A percentile compares a stretch with the other conserved stretches of the same genome.
These are phyloP conservation scores for Macrobrachium rosenbergii DNA, from an alignment of 1,140 invertebrate genomes.

Conservation along the genomic window DNA sequence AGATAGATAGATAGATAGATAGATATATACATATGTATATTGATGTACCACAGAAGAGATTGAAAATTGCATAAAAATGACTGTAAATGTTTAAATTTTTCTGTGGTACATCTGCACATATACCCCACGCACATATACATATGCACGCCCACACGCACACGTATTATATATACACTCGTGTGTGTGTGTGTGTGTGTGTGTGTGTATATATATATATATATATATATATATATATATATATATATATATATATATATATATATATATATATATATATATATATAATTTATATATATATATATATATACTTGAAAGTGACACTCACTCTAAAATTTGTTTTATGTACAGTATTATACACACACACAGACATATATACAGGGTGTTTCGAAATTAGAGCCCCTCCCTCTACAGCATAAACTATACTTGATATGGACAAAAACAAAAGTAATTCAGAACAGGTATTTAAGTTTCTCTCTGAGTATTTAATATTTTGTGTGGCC, in stretches of 20 bases:
- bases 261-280: conserved; percentile 7
- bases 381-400: too few relatives aligned
- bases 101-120: neutral
- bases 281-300: conserved; percentile 2
- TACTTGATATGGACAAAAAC: too few relatives aligned
- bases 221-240: conserved; percentile 13
- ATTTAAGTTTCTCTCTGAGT: too few relatives aligned
- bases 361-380: too few relatives aligned
- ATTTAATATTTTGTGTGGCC: too few relatives aligned
- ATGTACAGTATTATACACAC: too few relatives aligned
- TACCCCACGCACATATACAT: neutral
- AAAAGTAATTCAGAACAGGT: too few relatives aligned
- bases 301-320: neutral
- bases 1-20: too few relatives aligned
- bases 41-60: too few relatives aligned
- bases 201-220: conserved; percentile 9
- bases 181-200: neutral
- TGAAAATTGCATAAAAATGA: too few relatives aligned
- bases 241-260: conserved; percentile 7
- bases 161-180: neutral
- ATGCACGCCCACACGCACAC: neutral
- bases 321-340: neutral
- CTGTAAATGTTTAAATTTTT: too few relatives aligned
- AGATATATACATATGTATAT: neutral
- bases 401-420: too few relatives aligned